phyloP scores from a whole-genome alignment of 2,888 invertebrate genomes.

The Tribolium freemani region DNA sequence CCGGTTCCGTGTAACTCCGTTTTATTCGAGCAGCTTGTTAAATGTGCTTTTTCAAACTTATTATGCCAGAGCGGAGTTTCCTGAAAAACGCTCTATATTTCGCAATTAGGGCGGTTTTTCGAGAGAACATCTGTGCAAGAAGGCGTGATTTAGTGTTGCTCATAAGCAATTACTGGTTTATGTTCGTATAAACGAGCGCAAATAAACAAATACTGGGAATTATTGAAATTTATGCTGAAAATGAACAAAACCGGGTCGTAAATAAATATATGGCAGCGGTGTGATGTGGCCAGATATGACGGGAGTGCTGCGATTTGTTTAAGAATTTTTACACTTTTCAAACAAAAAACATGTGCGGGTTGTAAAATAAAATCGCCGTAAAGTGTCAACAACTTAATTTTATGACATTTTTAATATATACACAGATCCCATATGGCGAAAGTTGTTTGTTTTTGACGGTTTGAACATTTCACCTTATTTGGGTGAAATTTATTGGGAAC shows the following conservation, averaged over 20 bases:
- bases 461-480: slow-evolving; percentile 29
- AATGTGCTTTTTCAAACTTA: slow-evolving; percentile 31
- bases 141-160: slow-evolving; percentile 26
- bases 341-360: slow-evolving; percentile 40
- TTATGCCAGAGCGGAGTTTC: background rate
- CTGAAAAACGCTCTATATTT: slow-evolving; percentile 3
- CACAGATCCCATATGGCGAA: slow-evolving; percentile 39
- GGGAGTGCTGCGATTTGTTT: slow-evolving; percentile 21
- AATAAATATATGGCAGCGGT: slow-evolving; percentile 15
- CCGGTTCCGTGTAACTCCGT: slow-evolving; percentile 10
- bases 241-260: slow-evolving; percentile 21
- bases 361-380: slow-evolving; percentile 33
- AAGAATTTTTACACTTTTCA: slow-evolving; percentile 32
- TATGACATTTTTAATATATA: slow-evolving; percentile 42
- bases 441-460: slow-evolving; percentile 41
- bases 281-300: slow-evolving; percentile 2
- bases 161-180: slow-evolving; percentile 37
- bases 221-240: slow-evolving; percentile 31
- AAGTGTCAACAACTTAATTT: slow-evolving; percentile 43
- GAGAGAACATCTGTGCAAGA: slow-evolving; percentile 32
- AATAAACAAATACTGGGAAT: slow-evolving; percentile 32
- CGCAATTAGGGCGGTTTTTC: slow-evolving; percentile 1
- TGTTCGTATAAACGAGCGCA: slow-evolving; percentile 26
- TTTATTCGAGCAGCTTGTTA: slow-evolving; percentile 29
- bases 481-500: slow-evolving; percentile 21